phyloP scores from a whole-genome alignment of 2,113 vertebrate species.

The Pipra filicauda region DNA sequence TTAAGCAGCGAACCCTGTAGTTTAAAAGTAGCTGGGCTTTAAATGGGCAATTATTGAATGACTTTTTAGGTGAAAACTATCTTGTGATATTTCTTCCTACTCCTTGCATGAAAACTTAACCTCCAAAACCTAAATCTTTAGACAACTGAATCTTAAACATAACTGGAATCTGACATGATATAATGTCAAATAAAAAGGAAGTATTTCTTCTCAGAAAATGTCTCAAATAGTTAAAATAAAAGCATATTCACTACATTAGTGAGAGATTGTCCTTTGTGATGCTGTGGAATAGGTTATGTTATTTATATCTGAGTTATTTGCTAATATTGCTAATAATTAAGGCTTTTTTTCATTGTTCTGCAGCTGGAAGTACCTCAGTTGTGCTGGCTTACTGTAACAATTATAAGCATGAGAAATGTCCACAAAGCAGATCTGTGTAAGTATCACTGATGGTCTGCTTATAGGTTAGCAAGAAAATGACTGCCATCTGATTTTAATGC shows the following conservation, averaged over 20 bases:
- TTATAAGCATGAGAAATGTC: conserved; percentile 56
- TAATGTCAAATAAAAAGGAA: not conserved
- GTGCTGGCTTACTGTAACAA: conserved; percentile 47
- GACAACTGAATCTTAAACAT: not conserved
- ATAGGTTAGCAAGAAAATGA: not conserved
- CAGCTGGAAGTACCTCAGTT: conserved; percentile 44
- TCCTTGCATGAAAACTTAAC: not conserved
- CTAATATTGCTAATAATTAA: not conserved
- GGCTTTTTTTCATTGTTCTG: not conserved
- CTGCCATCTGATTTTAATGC: not conserved
- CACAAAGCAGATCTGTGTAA: conserved; percentile 55
- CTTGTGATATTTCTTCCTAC: not conserved
- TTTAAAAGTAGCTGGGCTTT: not conserved
- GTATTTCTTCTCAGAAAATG: not conserved
- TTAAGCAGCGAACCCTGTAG: not conserved
- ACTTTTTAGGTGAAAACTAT: not conserved
- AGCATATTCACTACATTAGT: not conserved
- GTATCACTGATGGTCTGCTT: not conserved
- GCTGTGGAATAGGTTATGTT: not conserved
- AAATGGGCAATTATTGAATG: not conserved
- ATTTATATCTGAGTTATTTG: not conserved
- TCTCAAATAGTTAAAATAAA: not conserved
- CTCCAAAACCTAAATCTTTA: not conserved
- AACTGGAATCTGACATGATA: not conserved
- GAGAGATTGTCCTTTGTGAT: not conserved